These are phyloP conservation scores for Dallia pectoralis DNA, from an alignment of 2,797 vertebrate species.

Conservation along the genomic window DNA sequence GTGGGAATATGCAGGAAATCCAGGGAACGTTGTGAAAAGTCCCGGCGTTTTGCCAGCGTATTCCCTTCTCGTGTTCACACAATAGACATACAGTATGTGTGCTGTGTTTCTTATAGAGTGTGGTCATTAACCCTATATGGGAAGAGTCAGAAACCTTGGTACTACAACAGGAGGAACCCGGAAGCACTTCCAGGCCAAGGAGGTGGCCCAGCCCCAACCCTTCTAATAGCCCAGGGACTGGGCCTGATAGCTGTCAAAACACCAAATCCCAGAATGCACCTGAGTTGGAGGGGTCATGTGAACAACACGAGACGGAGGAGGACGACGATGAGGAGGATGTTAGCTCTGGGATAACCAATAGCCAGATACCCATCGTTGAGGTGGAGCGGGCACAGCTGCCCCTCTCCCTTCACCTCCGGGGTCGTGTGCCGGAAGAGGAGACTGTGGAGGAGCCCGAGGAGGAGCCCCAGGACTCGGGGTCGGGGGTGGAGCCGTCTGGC, in stretches of 20 bases:
- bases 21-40: neutral
- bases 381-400: conserved; percentile 52
- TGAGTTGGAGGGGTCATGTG: conserved; percentile 43
- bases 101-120: conserved; percentile 63
- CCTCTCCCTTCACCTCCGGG: conserved; percentile 23
- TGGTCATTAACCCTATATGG: conserved; percentile 52
- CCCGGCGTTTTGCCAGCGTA: neutral
- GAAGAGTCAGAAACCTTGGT: conserved; percentile 51
- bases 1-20: neutral
- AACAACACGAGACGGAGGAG: conserved; percentile 35
- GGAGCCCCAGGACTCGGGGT: conserved; percentile 32
- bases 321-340: conserved; percentile 46
- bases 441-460: conserved; percentile 51
- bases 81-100: conserved; percentile 42
- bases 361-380: conserved; percentile 53
- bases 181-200: conserved; percentile 46
- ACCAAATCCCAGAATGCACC: conserved; percentile 24
- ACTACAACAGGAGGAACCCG: conserved; percentile 44
- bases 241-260: conserved; percentile 24
- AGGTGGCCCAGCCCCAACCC: conserved; percentile 27
- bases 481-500: conserved; percentile 35
- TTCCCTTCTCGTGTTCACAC: conserved; percentile 14
- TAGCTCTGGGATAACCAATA: conserved; percentile 49
- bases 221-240: conserved; percentile 32
- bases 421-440: conserved; percentile 44